A percentile compares a stretch with the other conserved stretches of the same genome.
These are phyloP conservation scores for Heliconius hortense DNA, from an alignment of 2,888 invertebrate genomes.

Conservation along the genomic window DNA sequence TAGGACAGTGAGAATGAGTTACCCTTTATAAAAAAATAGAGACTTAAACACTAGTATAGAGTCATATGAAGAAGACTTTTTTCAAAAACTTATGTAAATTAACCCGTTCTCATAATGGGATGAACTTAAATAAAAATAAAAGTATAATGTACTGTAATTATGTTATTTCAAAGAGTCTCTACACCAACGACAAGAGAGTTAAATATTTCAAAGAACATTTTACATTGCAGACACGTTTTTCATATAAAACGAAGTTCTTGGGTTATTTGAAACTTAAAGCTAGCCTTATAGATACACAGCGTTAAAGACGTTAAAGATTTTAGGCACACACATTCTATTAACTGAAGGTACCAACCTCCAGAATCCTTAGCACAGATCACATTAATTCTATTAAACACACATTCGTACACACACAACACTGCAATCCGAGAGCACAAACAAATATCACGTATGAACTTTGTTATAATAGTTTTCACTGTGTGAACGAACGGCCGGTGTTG, in stretches of 20 bases:
- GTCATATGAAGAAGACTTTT: background rate
- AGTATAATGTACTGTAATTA: slow-evolving; percentile 18
- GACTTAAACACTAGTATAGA: background rate
- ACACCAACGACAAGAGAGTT: background rate
- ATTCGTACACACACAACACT: slow-evolving; percentile 61
- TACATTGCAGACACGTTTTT: slow-evolving; percentile 17
- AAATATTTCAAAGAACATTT: background rate
- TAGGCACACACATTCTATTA: slow-evolving; percentile 37
- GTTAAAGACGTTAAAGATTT: slow-evolving; percentile 31
- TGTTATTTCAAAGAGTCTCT: background rate
- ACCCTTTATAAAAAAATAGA: background rate
- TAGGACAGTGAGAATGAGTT: background rate
- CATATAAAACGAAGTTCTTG: slow-evolving; percentile 5
- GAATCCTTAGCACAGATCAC: slow-evolving; percentile 68
- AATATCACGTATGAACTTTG: slow-evolving; percentile 41
- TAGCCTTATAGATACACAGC: slow-evolving; percentile 16
- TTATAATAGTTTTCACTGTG: slow-evolving; percentile 49
- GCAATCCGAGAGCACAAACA: slow-evolving; percentile 64
- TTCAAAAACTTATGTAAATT: slow-evolving; percentile 21
- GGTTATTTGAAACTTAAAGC: slow-evolving; percentile 10
- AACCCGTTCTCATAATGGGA: slow-evolving; percentile 6
- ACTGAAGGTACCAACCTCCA: slow-evolving; percentile 65
- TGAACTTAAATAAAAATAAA: slow-evolving; percentile 18
- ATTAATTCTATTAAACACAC: slow-evolving; percentile 59
- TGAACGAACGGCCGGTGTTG: slow-evolving; percentile 59